phyloP scores from a whole-genome alignment of 2,888 invertebrate species.

The Hoplodrina ambigua region DNA sequence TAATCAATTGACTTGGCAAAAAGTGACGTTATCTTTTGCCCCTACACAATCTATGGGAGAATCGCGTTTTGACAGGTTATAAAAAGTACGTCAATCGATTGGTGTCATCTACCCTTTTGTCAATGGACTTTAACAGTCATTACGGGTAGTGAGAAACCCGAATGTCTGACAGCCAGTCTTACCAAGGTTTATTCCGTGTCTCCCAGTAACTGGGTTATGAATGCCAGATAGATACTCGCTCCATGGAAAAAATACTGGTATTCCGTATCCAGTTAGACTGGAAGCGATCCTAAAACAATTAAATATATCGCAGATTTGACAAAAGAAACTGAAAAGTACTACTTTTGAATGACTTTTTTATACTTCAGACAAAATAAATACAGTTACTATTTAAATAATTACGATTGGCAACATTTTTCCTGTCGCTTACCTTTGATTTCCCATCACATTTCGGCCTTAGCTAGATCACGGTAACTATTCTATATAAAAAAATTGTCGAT shows the following conservation, averaged over 20 bases:
- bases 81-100: too few species aligned
- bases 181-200: not conserved
- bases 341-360: not conserved
- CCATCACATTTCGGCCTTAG: slow-evolving; percentile 36
- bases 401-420: not conserved
- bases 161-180: too few species aligned
- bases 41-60: too few species aligned
- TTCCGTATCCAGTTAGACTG: not conserved
- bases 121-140: too few species aligned
- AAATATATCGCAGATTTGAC: not conserved
- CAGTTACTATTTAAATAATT: not conserved
- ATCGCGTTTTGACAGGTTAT: too few species aligned
- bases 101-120: too few species aligned
- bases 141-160: too few species aligned
- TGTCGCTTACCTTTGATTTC: slow-evolving; percentile 19
- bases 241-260: not conserved
- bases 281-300: not conserved
- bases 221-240: not conserved
- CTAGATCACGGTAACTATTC: slow-evolving; percentile 23
- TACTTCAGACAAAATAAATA: not conserved
- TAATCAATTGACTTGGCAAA: too few species aligned
- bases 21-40: too few species aligned
- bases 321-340: not conserved
- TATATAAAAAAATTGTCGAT: slow-evolving; percentile 32
- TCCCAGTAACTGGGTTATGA: not conserved